These are phyloP conservation scores for Oxytorus armatus DNA, from an alignment of 2,888 invertebrate species.

Conservation along the genomic window DNA sequence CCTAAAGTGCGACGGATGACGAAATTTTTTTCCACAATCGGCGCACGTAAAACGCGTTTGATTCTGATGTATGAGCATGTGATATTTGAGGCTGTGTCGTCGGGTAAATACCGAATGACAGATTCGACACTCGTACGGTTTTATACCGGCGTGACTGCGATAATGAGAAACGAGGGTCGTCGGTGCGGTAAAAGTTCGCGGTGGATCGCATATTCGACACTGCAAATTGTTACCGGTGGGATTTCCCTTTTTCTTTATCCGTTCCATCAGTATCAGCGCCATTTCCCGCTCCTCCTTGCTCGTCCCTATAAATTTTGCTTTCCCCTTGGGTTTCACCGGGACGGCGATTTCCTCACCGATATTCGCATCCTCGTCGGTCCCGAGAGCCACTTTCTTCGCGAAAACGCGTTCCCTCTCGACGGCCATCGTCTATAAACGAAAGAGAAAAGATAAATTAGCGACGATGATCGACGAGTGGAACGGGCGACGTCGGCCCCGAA, in stretches of 20 bases:
- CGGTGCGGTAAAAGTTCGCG: slow-evolving; percentile 86
- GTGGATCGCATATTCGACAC: slow-evolving; percentile 86
- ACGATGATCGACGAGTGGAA: no score
- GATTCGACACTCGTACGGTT: slow-evolving; percentile 87
- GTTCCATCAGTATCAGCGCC: slow-evolving; percentile 85
- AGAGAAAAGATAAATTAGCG: not conserved
- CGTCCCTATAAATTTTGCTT: slow-evolving; percentile 85
- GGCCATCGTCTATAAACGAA: slow-evolving; percentile 81
- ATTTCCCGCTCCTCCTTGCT: slow-evolving; percentile 85
- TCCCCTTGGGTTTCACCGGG: slow-evolving; percentile 83
- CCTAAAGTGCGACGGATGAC: slow-evolving; percentile 87
- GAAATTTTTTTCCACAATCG: slow-evolving; percentile 87
- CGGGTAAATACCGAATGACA: slow-evolving; percentile 87
- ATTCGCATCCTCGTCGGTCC: not conserved
- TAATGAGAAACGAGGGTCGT: slow-evolving; percentile 87
- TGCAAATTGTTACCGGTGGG: slow-evolving; percentile 83
- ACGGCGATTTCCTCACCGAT: not conserved
- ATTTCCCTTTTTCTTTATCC: slow-evolving; percentile 83
- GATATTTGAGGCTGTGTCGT: slow-evolving; percentile 87
- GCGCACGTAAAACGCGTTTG: slow-evolving; percentile 87
- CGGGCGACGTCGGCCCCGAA: no score
- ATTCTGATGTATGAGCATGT: slow-evolving; percentile 87
- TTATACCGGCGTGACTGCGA: slow-evolving; percentile 87
- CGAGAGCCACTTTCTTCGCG: slow-evolving; percentile 77
- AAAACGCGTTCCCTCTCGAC: slow-evolving; percentile 80